phyloP scores from a whole-genome alignment of 2,113 vertebrate species.

The Crotalus helleri region DNA sequence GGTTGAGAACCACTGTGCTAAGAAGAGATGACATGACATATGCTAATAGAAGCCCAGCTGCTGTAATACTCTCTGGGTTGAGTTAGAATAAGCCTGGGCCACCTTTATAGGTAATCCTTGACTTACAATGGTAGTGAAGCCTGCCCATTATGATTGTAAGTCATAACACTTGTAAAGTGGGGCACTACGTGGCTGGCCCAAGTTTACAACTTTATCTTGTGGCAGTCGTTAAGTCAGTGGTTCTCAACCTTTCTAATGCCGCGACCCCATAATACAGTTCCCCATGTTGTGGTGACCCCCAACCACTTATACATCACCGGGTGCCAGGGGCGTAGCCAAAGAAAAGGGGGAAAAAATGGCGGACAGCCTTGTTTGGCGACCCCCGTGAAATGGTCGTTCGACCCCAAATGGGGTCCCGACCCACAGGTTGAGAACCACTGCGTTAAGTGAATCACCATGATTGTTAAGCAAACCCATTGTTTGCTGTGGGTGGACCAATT shows the following conservation, averaged over 20 bases:
- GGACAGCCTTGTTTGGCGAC: no score
- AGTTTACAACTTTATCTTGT: not conserved
- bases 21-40: constrained; percentile 33
- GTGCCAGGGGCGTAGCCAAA: no score
- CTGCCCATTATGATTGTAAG: not conserved
- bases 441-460: not conserved
- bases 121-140: not conserved
- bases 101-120: not conserved
- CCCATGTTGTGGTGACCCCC: no score
- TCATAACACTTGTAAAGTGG: not conserved
- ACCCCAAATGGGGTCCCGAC: no score
- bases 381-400: no score
- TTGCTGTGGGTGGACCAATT: not conserved
- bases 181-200: not conserved
- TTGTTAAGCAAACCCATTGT: not conserved
- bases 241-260: no score
- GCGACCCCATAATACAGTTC: no score
- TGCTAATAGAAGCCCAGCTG: constrained; percentile 39
- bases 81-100: constrained; percentile 15
- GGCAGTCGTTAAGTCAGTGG: not conserved
- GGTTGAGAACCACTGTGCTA: constrained; percentile 28
- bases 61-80: constrained; percentile 47
- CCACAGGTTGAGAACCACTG: no score
- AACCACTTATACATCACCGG: no score
- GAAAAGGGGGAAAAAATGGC: no score